Evolutionary conservation across 92 coral and sea anemone genomes (phyloP), one percentile per base, ranked within the genome.

Genomic region (Porites cylindrica): DNA sequence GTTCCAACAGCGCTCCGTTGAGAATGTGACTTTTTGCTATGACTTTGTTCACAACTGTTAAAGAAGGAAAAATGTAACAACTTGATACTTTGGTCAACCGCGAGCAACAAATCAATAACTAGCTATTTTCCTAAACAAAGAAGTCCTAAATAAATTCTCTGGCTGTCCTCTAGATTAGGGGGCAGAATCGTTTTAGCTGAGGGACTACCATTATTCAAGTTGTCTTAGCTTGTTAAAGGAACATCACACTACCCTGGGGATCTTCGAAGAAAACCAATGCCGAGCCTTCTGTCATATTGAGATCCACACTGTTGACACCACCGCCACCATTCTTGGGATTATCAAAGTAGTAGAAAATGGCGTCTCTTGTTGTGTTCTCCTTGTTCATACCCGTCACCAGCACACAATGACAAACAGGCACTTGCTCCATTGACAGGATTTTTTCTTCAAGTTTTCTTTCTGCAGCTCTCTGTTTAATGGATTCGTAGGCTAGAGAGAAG

Each of bases 261-360:
- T 93, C 93, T 20, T 87, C 83, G 67, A 93, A 93, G 89, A 75
- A 76, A 8, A 93, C 92, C 70, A 93, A 23, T 23, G 94, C 96
- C 59, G 47, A 68, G 14, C 91, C 78, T 51, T 82, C 91, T 11
- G 47, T 32, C 9, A 21, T 63, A 12, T 72, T 64, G 51, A 74
- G 72, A 43, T 93, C 91, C 8, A 93, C 83, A 5, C 71, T 85
- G 61, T 17, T 70, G 14, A 91, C 94, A 32, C 85, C 94, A 7
- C 96, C 96, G 32, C 96, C 95, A 16, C 86, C 80, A 21, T 86
- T 83, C 72, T 82, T 82, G 52, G 76, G 77, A 85, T 69, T 87
- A 38, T 90, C 96, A 72, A 93, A 93, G 85, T 93, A 83, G 61
- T 69, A 83, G 9, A 76, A 47, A 51, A 93, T 80, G 3, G 89